These are phyloP conservation scores for Apotomis turbidana DNA, from an alignment of 2,888 invertebrate genomes.

Conservation along the genomic window DNA sequence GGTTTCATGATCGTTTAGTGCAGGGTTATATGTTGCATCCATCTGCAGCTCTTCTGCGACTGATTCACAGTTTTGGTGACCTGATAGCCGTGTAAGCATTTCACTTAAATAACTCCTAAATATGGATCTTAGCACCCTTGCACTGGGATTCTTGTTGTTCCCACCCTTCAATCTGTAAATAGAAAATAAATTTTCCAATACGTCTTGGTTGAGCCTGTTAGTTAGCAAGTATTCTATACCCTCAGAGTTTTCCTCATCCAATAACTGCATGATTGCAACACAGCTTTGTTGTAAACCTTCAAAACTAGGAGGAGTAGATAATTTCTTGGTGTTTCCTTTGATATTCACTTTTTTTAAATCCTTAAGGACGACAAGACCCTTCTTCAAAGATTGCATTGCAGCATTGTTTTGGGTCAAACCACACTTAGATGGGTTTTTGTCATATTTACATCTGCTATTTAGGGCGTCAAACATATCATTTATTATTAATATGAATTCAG, in stretches of 20 bases:
- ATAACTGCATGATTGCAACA: background rate
- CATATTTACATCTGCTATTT: conserved; percentile 1
- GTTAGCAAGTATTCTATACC: conserved; percentile 11
- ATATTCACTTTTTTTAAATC: conserved; percentile 1
- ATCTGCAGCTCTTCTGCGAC: too few relatives aligned
- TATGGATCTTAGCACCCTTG: background rate
- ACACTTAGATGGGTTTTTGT: conserved; percentile 19
- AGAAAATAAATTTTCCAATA: conserved; percentile 17
- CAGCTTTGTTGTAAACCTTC: conserved; percentile 13
- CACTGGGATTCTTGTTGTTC: conserved; percentile 22
- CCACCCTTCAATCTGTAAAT: conserved; percentile 13
- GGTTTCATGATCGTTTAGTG: too few relatives aligned
- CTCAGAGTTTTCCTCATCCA: conserved; percentile 2
- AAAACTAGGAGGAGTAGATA: background rate
- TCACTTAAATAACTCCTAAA: conserved; percentile 11
- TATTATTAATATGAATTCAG: conserved; percentile 10
- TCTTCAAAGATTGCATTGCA: background rate
- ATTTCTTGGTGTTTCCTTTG: background rate
- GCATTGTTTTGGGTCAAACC: conserved; percentile 2
- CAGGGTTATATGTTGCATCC: too few relatives aligned
- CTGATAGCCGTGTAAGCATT: conserved; percentile 19
- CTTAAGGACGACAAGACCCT: background rate
- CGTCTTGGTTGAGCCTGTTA: conserved; percentile 9
- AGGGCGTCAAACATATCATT: conserved; percentile 8
- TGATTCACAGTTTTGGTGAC: conserved; percentile 15